Evolutionary conservation across 2,113 vertebrate species (phyloP).

Genomic region (Anoplopoma fimbria): DNA sequence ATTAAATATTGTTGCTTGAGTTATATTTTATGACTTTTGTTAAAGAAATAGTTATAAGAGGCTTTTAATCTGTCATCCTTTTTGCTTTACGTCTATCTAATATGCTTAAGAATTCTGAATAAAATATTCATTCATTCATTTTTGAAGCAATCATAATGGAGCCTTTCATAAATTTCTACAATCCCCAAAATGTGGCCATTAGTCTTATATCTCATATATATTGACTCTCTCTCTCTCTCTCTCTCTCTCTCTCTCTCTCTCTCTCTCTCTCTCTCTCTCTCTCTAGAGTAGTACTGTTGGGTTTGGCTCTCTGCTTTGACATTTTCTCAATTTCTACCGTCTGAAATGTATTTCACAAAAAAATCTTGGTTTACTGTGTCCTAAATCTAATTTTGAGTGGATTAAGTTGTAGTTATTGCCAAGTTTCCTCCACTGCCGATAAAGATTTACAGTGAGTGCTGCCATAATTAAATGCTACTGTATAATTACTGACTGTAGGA

Average conservation of each 20-base stretch:
- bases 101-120: neutral
- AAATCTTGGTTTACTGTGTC: neutral
- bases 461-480: conserved; percentile 1
- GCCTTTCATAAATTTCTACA: neutral
- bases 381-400: conserved; percentile 12
- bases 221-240: neutral
- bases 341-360: conserved; percentile 9
- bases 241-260: neutral
- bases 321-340: conserved; percentile 1
- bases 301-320: conserved; percentile 7
- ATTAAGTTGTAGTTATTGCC: conserved; percentile 31
- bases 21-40: neutral
- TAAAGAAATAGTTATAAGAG: neutral
- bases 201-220: neutral
- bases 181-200: neutral
- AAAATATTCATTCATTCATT: neutral
- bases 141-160: neutral
- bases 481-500: neutral
- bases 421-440: neutral
- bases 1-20: neutral
- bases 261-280: neutral
- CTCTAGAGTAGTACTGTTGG: neutral
- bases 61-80: neutral
- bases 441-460: conserved; percentile 9
- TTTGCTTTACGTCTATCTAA: neutral